Conservation (phyloP, 2,113 vertebrate species). For the Cyprinus carpio region DNA sequence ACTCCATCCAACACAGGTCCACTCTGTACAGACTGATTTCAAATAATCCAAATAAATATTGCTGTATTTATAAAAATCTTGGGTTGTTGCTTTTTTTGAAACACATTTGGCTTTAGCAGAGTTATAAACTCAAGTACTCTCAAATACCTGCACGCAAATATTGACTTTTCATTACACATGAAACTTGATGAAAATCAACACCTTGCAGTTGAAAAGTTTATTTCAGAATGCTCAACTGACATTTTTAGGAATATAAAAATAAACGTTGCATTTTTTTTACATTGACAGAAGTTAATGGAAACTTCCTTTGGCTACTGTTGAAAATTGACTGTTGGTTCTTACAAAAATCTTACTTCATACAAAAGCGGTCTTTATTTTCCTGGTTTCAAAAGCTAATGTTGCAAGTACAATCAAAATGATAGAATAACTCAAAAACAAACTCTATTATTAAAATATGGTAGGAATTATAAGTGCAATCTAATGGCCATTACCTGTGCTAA, state of each 20-base stretch:
- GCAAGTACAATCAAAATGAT: constrained; percentile 1
- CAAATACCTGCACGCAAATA: not conserved
- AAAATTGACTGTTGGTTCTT: constrained; percentile 7
- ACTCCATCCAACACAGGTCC: not conserved
- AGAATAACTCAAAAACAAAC: not conserved
- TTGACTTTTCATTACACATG: not conserved
- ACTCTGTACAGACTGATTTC: constrained; percentile 40
- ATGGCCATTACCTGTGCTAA: not conserved
- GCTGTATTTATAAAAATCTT: constrained; percentile 10
- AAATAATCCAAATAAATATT: constrained; percentile 41
- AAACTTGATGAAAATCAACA: not conserved
- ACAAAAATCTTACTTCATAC: not conserved
- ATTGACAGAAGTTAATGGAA: constrained; percentile 30
- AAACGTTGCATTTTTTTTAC: constrained; percentile 50
- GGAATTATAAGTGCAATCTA: not conserved
- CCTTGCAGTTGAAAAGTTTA: constrained; percentile 58
- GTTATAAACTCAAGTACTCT: not conserved
- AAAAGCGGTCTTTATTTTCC: constrained; percentile 8
- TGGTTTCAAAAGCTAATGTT: not conserved
- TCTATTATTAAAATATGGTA: not conserved
- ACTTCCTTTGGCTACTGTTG: constrained; percentile 27
- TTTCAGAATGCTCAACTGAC: constrained; percentile 58
- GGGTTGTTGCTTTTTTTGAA: not conserved
- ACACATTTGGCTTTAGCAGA: not conserved
- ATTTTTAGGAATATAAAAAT: constrained; percentile 63